A percentile compares a stretch with the other conserved stretches of the same genome.
Conservation (phyloP, 2,888 invertebrate genomes). For the Habroteleia sp. region DNA sequence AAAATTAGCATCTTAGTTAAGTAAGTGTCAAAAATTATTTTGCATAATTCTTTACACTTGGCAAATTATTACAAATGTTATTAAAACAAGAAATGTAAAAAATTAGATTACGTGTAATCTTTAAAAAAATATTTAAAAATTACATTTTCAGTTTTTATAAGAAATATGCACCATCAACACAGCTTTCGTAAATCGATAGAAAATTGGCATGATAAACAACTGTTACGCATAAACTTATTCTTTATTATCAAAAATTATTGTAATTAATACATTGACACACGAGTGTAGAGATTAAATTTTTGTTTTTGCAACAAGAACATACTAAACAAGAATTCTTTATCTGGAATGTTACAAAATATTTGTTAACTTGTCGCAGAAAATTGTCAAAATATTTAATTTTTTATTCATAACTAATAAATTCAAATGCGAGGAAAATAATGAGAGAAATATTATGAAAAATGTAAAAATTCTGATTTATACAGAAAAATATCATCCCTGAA, state of each 20-base stretch:
- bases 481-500: constrained; percentile 22
- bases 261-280: constrained; percentile 38
- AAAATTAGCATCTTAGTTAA: no score
- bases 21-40: no score
- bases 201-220: constrained; percentile 17
- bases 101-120: no score
- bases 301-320: constrained; percentile 35
- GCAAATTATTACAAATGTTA: no score
- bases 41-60: no score
- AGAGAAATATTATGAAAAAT: not conserved
- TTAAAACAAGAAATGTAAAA: no score
- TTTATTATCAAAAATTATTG: constrained; percentile 39
- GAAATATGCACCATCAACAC: not conserved
- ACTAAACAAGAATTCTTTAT: constrained; percentile 59
- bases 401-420: not conserved
- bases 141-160: not conserved
- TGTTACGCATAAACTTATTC: constrained; percentile 31
- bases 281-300: constrained; percentile 20
- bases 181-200: constrained; percentile 4
- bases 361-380: constrained; percentile 38
- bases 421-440: not conserved
- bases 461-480: constrained; percentile 1
- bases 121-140: no score
- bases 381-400: not conserved
- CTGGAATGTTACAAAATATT: constrained; percentile 72